Evolutionary conservation across 2,888 invertebrate genomes (phyloP), one percentile per base, ranked within the genome.

Genomic region (Calliscelio sp.): DNA sequence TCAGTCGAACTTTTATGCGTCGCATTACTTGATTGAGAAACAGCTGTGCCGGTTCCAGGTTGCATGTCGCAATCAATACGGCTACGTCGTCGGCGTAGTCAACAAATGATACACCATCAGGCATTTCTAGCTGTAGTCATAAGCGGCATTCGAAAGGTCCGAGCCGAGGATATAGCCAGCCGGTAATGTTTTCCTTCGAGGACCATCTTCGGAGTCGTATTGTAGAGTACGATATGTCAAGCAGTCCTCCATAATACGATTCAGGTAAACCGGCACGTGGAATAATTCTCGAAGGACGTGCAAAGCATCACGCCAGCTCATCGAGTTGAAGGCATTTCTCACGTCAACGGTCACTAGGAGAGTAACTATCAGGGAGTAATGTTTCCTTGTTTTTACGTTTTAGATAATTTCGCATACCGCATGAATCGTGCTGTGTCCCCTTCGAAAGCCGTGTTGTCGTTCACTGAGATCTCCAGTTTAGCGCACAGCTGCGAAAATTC

Each of bases 141-240:
- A 84, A 38, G 84, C 81, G 41, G 86, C 81, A 11, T 86, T 86
- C 51, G 78, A 78, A 35, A 46, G 65, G 32, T 46, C 32, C 10
- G 68, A 22, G n/a, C 68, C 68, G 16, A 32, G 38, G 3, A 55
- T 25, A 1, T 4, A 28, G 5, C 28, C 28, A 28, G 28, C 28
- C 4, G 28, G 4, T 28, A 28, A 4, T 28, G 5, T 4, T 28
- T 28, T 28, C 4, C 28, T 28, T 28, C 8, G 4, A 6, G 28
- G 8, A 6, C 28, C 28, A 6, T 28, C 28, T 28, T 28, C 8
- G 28, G 28, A 6, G 28, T 28, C 8, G 8, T 28, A 28, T 8
- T 28, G 28, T 8, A 28, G 28, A 28, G 28, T 28, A 28, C 28
- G 28, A 8, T 28, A 6, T 28, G 5, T 4, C 8, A 28, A 8